Evolutionary conservation across 1,140 invertebrate species (phyloP).

Genomic region (Asobara japonica): DNA sequence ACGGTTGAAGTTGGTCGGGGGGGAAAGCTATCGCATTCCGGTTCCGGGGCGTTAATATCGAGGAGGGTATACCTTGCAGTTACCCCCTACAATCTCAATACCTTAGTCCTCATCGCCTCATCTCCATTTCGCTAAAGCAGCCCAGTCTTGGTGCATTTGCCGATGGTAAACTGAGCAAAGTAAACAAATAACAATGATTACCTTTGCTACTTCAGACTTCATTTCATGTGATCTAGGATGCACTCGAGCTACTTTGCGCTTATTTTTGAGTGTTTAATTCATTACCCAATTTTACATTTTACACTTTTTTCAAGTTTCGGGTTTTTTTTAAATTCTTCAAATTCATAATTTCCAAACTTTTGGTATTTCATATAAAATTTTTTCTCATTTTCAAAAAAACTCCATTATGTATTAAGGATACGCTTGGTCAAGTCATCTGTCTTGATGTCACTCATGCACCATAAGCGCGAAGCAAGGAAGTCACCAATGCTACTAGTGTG

Average conservation of each 20-base stretch:
- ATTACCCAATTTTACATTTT: no score
- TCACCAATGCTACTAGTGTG: neutral
- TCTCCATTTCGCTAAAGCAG: neutral
- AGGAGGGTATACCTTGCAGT: slow-evolving; percentile 8
- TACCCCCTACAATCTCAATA: neutral
- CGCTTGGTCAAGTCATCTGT: neutral
- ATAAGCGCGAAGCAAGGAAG: neutral
- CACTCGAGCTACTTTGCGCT: neutral
- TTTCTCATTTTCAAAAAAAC: no score
- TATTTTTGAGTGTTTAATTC: no score
- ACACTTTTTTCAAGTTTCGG: no score
- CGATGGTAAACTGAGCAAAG: neutral
- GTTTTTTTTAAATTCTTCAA: no score
- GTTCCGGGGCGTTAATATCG: slow-evolving; percentile 21
- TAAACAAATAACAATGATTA: slow-evolving; percentile 24
- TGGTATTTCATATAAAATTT: no score
- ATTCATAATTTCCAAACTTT: no score
- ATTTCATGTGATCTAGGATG: slow-evolving; percentile 3
- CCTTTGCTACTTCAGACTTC: neutral
- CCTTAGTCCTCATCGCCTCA: neutral
- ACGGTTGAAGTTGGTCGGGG: slow-evolving; percentile 13
- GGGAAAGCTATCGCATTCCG: slow-evolving; percentile 18
- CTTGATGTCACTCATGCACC: neutral
- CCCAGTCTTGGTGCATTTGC: neutral
- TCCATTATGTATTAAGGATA: no score